Evolutionary conservation across 2,113 vertebrate species (phyloP), one percentile per base, ranked within the genome.

Genomic region (Sardina pilchardus): DNA sequence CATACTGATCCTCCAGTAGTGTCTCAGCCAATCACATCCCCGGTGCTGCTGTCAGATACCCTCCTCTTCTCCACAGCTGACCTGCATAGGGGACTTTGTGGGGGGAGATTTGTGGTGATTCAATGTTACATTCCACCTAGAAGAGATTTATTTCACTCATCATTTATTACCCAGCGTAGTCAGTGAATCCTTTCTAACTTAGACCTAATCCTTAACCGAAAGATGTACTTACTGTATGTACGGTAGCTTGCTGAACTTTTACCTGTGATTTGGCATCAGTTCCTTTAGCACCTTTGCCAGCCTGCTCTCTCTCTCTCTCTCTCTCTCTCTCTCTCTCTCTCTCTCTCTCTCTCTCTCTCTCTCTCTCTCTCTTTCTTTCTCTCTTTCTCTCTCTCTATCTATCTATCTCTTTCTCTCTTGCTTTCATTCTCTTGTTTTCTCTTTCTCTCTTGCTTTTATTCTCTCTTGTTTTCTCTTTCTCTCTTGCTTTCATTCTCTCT

Each of bases 261-360:
- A 34, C 63, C 26, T 71, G n/a, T 71, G 8, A 26, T 8, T 71
- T 71, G 63, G 26, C 63, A 1, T 14, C 59, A n/a, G 59, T 30
- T 30, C 30, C 63, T 26, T 42, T 34, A 71, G 26, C 63, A 71
- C n/a, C 63, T 10, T 34, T 26, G 63, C 59, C 42, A 34, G 78
- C 87, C 59, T 81, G 16, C 39, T 63, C 17, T 83, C 34, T 16
- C 24, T 39, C 39, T n/a, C 75, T 67, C 84, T n/a, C 83, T 56
- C 26, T 71, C 26, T 71, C 24, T 71, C 19, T 71, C 17, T 12
- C 21, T 36, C 36, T 21, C 21, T n/a, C 53, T 24, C 82, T 43
- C 50, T 12, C 36, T 43, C 19, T 47, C 75, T 86, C 84, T 86
- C 88, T 19, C 50, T 24, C 88, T 86, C 53, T 59, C 47, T 83